Percentiles rank a stretch among this genome's conserved stretches.
Evolutionary conservation across 2,113 vertebrate species (phyloP).

Genomic region (Bufo bufo): DNA sequence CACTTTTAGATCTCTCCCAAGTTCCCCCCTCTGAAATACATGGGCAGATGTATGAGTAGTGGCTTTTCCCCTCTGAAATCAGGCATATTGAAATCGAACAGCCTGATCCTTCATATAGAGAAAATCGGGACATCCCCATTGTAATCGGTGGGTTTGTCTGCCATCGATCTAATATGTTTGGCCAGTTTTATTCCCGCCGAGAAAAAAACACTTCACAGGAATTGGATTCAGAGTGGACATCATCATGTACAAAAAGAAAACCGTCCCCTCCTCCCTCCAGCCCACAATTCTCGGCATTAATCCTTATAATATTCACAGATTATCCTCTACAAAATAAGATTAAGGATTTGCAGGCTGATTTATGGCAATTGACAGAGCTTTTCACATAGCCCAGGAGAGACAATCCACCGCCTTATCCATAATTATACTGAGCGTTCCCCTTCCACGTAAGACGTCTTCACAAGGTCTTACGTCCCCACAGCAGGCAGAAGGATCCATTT

Average conservation of each 20-base stretch:
- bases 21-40: too few relatives aligned
- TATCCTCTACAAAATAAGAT: slow-evolving; percentile 43
- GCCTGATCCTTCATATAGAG: too few relatives aligned
- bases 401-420: background rate
- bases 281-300: background rate
- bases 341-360: slow-evolving; percentile 28
- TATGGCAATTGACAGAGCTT: background rate
- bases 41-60: too few relatives aligned
- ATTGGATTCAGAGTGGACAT: background rate
- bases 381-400: background rate
- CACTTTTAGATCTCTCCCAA: too few relatives aligned
- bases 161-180: too few relatives aligned
- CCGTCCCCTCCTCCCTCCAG: background rate
- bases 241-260: background rate
- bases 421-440: background rate
- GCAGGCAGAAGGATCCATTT: background rate
- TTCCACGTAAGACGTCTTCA: background rate
- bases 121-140: too few relatives aligned
- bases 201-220: too few relatives aligned
- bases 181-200: too few relatives aligned
- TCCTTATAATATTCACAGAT: slow-evolving; percentile 30
- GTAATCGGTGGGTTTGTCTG: too few relatives aligned
- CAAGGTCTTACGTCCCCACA: background rate
- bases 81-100: too few relatives aligned
- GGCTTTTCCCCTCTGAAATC: too few relatives aligned